phyloP scores from a whole-genome alignment of 2,888 invertebrate species.

The Hylaea fasciaria region DNA sequence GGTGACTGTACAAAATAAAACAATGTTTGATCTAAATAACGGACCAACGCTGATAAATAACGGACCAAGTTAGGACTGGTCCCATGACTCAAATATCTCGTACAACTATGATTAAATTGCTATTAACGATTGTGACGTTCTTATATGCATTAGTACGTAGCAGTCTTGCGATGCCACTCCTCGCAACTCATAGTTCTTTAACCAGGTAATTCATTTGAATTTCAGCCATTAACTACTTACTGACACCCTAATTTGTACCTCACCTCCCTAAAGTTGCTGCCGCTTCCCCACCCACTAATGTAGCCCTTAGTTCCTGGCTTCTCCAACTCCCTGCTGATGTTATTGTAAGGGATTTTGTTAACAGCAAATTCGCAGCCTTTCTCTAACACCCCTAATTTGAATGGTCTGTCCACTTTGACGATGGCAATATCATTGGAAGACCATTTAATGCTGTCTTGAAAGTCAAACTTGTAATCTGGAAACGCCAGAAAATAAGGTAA shows the following conservation, averaged over 20 bases:
- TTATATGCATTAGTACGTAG: too few relatives aligned
- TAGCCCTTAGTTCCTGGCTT: constrained; percentile 75
- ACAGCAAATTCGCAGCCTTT: constrained; percentile 71
- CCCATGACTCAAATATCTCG: too few relatives aligned
- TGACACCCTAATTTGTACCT: too few relatives aligned
- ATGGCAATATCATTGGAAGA: constrained; percentile 80
- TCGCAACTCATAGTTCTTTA: neutral
- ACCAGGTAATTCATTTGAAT: too few relatives aligned
- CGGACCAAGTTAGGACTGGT: too few relatives aligned
- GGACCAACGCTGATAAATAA: too few relatives aligned
- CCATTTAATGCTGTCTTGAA: constrained; percentile 81
- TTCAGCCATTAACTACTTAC: too few relatives aligned
- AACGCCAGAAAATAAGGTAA: constrained; percentile 20
- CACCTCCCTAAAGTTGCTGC: constrained; percentile 77
- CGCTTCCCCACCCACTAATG: constrained; percentile 80
- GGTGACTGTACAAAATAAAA: too few relatives aligned
- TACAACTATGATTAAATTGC: too few relatives aligned
- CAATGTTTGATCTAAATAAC: too few relatives aligned
- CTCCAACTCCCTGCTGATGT: constrained; percentile 73
- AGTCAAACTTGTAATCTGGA: constrained; percentile 79
- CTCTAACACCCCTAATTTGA: constrained; percentile 70
- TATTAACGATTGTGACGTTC: too few relatives aligned
- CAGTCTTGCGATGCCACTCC: too few relatives aligned
- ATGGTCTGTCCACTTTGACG: constrained; percentile 74
- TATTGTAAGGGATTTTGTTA: constrained; percentile 68